Evolutionary conservation across 2,797 vertebrate genomes (phyloP).

Genomic region (Pseudocheirus occidentalis): DNA sequence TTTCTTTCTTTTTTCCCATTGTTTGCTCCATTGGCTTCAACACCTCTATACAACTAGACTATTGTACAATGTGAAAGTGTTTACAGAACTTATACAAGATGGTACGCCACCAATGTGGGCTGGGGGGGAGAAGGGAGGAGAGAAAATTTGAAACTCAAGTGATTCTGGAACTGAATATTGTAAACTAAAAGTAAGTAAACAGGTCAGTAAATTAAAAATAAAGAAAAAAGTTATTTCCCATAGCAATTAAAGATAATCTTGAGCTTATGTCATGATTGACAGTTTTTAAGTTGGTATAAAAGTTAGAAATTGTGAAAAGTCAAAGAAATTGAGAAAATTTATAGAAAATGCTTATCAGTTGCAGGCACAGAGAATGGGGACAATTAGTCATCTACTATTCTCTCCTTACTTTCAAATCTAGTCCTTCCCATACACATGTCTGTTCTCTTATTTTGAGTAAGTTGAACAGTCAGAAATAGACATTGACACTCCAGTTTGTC

Average conservation of each 20-base stretch:
- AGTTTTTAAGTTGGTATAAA: not conserved
- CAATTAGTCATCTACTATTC: not conserved
- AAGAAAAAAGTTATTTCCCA: not conserved
- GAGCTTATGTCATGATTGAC: not conserved
- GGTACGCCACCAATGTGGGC: too few relatives aligned
- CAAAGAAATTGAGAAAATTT: not conserved
- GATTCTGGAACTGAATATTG: too few relatives aligned
- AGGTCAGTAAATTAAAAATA: too few relatives aligned
- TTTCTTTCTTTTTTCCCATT: too few relatives aligned
- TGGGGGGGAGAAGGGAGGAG: too few relatives aligned
- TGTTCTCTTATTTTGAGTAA: not conserved
- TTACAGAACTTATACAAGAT: too few relatives aligned
- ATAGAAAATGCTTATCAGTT: not conserved
- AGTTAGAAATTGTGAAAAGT: not conserved
- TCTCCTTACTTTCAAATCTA: not conserved
- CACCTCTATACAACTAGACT: too few relatives aligned
- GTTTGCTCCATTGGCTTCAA: too few relatives aligned
- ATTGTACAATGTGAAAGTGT: too few relatives aligned
- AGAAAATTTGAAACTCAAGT: too few relatives aligned
- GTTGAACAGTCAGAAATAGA: not conserved
- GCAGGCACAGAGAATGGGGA: not conserved
- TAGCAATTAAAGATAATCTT: not conserved
- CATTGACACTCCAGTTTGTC: not conserved
- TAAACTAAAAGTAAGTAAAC: too few relatives aligned
- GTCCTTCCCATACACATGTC: not conserved